Evolutionary conservation across 2,797 vertebrate species (phyloP).

Genomic region (Notolabrus celidotus): DNA sequence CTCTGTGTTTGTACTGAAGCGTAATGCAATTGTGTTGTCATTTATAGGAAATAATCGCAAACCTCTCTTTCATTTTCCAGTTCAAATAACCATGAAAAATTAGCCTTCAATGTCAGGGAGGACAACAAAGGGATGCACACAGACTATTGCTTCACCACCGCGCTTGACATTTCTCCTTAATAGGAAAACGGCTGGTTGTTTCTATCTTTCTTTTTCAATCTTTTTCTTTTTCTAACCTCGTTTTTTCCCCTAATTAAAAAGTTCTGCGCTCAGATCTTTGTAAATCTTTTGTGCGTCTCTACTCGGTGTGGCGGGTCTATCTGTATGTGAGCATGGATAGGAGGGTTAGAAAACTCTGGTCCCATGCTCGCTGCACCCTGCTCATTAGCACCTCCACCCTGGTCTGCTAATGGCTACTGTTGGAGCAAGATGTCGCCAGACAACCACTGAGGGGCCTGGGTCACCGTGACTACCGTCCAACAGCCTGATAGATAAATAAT

Average conservation of each 20-base stretch:
- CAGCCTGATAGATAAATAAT: constrained; percentile 83
- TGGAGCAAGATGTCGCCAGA: constrained; percentile 77
- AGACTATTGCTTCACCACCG: constrained; percentile 83
- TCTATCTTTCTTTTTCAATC: constrained; percentile 78
- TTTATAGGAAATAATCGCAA: constrained; percentile 98
- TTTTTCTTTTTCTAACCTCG: constrained; percentile 71
- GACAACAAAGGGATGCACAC: constrained; percentile 90
- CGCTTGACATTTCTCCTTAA: constrained; percentile 90
- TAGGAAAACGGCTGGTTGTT: constrained; percentile 87
- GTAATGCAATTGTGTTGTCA: constrained; percentile 99
- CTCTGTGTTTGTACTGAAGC: constrained; percentile 94
- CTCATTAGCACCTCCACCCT: constrained; percentile 69
- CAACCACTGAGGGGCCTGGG: constrained; percentile 71
- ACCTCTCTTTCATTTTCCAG: constrained; percentile 97
- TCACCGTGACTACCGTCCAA: constrained; percentile 79
- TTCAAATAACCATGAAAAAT: constrained; percentile 99
- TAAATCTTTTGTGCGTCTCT: constrained; percentile 70
- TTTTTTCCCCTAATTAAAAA: constrained; percentile 86
- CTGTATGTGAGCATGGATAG: constrained; percentile 45
- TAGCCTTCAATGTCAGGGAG: constrained; percentile 95
- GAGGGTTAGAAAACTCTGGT: constrained; percentile 61
- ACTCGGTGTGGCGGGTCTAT: constrained; percentile 40
- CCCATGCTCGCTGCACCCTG: constrained; percentile 49
- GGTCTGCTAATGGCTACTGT: constrained; percentile 71
- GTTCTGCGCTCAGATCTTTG: constrained; percentile 83